Base-by-base conservation (phyloP, 1,140 invertebrate genomes). In the Babylonia areolata region DNA sequence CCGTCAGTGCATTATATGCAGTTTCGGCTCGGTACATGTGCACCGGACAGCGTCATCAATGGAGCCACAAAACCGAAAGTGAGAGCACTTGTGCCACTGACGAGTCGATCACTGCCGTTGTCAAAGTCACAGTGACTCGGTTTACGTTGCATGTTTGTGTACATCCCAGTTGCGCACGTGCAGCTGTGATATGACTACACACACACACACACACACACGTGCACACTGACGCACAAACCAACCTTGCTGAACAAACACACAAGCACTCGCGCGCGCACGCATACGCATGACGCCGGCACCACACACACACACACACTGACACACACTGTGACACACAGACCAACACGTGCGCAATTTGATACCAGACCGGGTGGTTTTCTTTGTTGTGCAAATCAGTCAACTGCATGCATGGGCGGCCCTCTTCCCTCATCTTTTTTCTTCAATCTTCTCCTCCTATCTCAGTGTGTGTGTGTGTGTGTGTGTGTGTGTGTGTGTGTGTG, bases 151-250 rank as follows among this genome's bases (percentile, higher is more conserved):
- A 71, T 71, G 28, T 71, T 71, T n/a, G 5, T 33, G 28, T 9
- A 33, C 33, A 71, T n/a, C 69, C 9, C 69, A n/a, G 11, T 11
- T 28, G 9, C 33, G 28, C 69, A 71, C 23, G 28, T 28, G 28
- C 28, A 71, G 6, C 9, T n/a, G 69, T 28, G 69, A 28, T 28
- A n/a, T n/a, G 28, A 9, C 9, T 28, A 71, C 69, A 71, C 69
- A 71, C 69, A 71, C 69, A 71, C 69, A 71, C 69, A 71, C 69
- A 71, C 69, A 71, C 69, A 71, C 69, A 71, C 69, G 28, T 20
- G 46, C 46, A 20, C 46, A 20, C 46, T 6, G 9, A 20, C 46
- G 46, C 46, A 51, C 6, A 51, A 6, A 51, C 46, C 20, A 51
- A 51, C 20, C 9, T 51, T 51, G 9, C 46, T 51, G 20, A 9